phyloP scores from a whole-genome alignment of 2,113 vertebrate species.

The Austrofundulus limnaeus region DNA sequence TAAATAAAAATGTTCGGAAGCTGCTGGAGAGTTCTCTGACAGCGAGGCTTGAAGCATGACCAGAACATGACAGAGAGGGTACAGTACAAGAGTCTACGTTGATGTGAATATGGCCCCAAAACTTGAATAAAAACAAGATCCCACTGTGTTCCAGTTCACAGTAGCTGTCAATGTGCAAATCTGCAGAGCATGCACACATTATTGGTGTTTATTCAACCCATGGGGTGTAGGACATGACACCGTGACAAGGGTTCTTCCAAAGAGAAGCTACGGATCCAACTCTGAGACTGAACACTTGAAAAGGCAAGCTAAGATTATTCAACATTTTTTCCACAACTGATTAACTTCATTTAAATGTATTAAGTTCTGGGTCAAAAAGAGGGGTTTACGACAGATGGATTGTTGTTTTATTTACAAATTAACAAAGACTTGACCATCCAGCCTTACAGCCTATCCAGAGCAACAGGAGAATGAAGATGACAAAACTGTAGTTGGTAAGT shows the following conservation, averaged over 20 bases:
- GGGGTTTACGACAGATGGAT: too few relatives aligned
- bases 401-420: too few relatives aligned
- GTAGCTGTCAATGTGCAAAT: constrained; percentile 38
- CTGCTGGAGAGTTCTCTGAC: constrained; percentile 29
- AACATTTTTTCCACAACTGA: too few relatives aligned
- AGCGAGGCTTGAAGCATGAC: constrained; percentile 41
- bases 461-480: too few relatives aligned
- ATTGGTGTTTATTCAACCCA: constrained; percentile 14
- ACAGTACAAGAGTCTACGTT: not conserved
- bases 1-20: constrained; percentile 33
- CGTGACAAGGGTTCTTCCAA: not conserved
- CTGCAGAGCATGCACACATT: constrained; percentile 29
- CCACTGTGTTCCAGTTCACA: constrained; percentile 19
- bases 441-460: too few relatives aligned
- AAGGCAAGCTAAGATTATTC: not conserved
- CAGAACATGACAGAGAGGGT: constrained; percentile 40
- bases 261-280: not conserved
- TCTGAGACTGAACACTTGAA: not conserved
- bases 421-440: too few relatives aligned
- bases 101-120: constrained; percentile 13
- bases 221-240: constrained; percentile 1
- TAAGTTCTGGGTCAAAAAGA: too few relatives aligned
- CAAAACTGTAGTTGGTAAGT: too few relatives aligned
- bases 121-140: constrained; percentile 18
- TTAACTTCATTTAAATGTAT: too few relatives aligned